Base-by-base conservation (phyloP, 2,888 invertebrate genomes). In the Eilema griseolum region DNA sequence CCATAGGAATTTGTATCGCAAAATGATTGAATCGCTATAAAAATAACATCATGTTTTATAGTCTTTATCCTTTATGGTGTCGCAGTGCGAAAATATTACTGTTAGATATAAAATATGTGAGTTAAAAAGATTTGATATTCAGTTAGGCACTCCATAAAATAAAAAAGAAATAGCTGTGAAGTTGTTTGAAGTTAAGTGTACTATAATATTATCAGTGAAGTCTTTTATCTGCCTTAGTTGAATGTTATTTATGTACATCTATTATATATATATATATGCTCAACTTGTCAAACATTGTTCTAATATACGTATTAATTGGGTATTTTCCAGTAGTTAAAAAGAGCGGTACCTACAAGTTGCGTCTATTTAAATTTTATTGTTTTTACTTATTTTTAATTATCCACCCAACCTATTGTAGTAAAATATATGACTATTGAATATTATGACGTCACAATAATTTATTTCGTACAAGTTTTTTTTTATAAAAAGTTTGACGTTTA, bases 1-100 rank as follows among this genome's bases (percentile, higher is more conserved):
- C 37, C 68, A 70, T 67, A 74, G 61, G 68, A 83, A 83, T 79
- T 82, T 81, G 83, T 82, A 82, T 71, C 80, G 67, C 41, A 66
- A 76, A 81, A 78, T 75, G 74, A 84, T 84, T 84, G 79, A 74
- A 79, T 73, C 24, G 16, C 62, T 61, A 77, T 83, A 79, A 83
- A 82, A 84, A 61, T 24, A 60, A 70, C 75, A 78, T 84, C 64
- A 67, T 61, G 33, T 74, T 82, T 82, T 82, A 84, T 73, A 67
- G 71, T 59, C 69, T 59, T 70, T 73, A 69, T 75, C 61, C 64
- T 63, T 84, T 82, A 84, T 74, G 76, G 71, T 71, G 56, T 74
- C 70, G 71, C 66, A 66, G 72, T 72, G 75, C 70, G 62, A 74
- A 82, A 70, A 76, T 80, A 74, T 77, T 72, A 74, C 59, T 74